These are phyloP conservation scores for Oxyteleia sp. DNA, from an alignment of 2,888 invertebrate genomes.

Conservation along the genomic window DNA sequence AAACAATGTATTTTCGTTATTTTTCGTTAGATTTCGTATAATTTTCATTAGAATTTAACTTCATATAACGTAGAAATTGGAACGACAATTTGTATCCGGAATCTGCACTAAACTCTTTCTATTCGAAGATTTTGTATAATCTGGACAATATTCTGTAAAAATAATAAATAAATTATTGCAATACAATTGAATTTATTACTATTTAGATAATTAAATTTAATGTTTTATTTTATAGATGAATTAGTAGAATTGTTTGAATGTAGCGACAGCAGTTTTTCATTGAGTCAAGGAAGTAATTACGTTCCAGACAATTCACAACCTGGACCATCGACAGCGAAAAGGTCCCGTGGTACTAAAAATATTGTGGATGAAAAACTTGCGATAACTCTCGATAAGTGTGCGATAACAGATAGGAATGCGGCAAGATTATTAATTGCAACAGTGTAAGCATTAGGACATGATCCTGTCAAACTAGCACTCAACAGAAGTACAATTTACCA, in stretches of 20 bases:
- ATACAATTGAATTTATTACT: constrained; percentile 2
- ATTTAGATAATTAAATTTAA: constrained; percentile 27
- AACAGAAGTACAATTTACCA: constrained; percentile 67
- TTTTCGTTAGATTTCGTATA: constrained; percentile 8
- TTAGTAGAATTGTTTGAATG: no score
- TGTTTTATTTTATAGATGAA: constrained; percentile 30
- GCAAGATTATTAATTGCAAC: constrained; percentile 68
- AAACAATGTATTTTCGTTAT: background rate
- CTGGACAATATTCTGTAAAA: constrained; percentile 11
- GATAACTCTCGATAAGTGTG: constrained; percentile 73
- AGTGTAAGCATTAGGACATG: constrained; percentile 57
- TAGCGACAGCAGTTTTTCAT: constrained; percentile 36
- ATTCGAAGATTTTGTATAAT: background rate
- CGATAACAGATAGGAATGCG: constrained; percentile 67
- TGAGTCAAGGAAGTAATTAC: constrained; percentile 45
- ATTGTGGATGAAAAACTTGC: constrained; percentile 72
- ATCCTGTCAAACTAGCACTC: constrained; percentile 43
- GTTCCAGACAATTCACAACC: background rate
- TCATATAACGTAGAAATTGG: constrained; percentile 12
- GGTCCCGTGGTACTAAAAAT: constrained; percentile 54
- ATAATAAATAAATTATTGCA: constrained; percentile 22
- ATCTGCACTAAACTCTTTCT: constrained; percentile 11
- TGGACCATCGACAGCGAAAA: constrained; percentile 58
- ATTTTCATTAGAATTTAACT: constrained; percentile 18
- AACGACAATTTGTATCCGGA: constrained; percentile 3